These are phyloP conservation scores for Apomyelois bistriatella DNA, from an alignment of 2,888 invertebrate genomes.

Conservation along the genomic window DNA sequence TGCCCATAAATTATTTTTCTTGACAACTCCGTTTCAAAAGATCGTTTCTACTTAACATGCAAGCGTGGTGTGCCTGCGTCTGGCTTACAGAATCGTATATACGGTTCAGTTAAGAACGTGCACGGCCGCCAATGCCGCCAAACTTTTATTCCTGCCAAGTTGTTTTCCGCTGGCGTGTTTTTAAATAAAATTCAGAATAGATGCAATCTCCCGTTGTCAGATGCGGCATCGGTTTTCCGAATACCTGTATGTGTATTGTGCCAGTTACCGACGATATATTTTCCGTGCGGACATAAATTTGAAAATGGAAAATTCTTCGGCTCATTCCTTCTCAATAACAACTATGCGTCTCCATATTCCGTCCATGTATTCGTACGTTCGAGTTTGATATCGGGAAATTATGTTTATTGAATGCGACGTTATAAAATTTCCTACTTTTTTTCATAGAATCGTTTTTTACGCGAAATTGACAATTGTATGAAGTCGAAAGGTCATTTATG, in stretches of 20 bases:
- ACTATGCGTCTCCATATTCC: slow-evolving; percentile 13
- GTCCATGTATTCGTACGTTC: slow-evolving; percentile 1
- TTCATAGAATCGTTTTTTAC: too few relatives aligned
- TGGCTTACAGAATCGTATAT: slow-evolving; percentile 40
- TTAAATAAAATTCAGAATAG: slow-evolving; percentile 46
- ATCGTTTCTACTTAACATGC: slow-evolving; percentile 43
- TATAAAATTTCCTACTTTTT: not conserved
- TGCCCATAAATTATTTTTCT: slow-evolving; percentile 1
- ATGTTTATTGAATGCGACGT: slow-evolving; percentile 3
- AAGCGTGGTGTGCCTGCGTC: slow-evolving; percentile 35
- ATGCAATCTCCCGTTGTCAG: slow-evolving; percentile 53
- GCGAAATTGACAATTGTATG: too few relatives aligned
- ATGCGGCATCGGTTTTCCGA: slow-evolving; percentile 11
- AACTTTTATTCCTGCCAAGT: slow-evolving; percentile 45
- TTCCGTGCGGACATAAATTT: slow-evolving; percentile 18
- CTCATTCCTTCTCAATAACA: slow-evolving; percentile 14
- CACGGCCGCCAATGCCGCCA: slow-evolving; percentile 25
- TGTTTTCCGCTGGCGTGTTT: slow-evolving; percentile 41
- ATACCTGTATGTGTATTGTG: slow-evolving; percentile 10
- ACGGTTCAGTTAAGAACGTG: slow-evolving; percentile 24
- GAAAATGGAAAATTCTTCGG: slow-evolving; percentile 22
- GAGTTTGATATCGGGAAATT: not conserved
- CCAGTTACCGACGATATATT: slow-evolving; percentile 18
- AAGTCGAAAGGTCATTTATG: too few relatives aligned
- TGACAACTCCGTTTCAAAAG: not conserved